Conservation (phyloP, 2,113 vertebrate species). For the Taurulus bubalis region DNA sequence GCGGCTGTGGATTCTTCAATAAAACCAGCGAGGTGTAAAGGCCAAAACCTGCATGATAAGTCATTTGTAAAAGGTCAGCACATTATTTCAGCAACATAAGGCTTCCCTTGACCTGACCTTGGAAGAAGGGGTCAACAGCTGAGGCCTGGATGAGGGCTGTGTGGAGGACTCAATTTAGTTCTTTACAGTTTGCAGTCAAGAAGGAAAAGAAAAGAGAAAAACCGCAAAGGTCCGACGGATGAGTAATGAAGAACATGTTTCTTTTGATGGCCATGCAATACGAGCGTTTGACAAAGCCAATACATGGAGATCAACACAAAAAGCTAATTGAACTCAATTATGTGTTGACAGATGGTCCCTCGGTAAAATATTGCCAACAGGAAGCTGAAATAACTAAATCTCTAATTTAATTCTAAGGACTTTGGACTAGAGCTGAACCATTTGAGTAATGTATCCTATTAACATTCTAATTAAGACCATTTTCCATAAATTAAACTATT, state of each 20-base stretch:
- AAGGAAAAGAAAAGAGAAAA: background rate
- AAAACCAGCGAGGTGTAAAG: constrained; percentile 51
- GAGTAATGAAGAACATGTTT: background rate
- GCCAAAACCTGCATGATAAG: constrained; percentile 19
- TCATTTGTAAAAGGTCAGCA: constrained; percentile 55
- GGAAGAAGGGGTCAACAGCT: constrained; percentile 15
- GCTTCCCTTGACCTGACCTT: constrained; percentile 41
- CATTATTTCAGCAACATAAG: constrained; percentile 32
- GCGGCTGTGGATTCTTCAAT: constrained; percentile 26
- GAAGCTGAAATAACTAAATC: background rate
- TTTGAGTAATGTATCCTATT: background rate
- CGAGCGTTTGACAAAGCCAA: background rate
- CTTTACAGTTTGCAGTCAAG: background rate
- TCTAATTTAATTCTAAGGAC: background rate
- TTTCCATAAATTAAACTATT: background rate
- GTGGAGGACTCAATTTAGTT: constrained; percentile 25
- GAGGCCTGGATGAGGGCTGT: background rate
- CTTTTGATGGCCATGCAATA: background rate
- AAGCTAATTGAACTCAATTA: background rate
- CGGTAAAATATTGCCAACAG: background rate
- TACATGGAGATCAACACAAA: background rate
- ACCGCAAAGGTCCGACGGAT: background rate
- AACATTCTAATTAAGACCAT: background rate
- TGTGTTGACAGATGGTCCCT: background rate
- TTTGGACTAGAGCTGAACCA: background rate